Base-by-base conservation (phyloP, 2,797 vertebrate species). In the Hyperoplus lanceolatus region DNA sequence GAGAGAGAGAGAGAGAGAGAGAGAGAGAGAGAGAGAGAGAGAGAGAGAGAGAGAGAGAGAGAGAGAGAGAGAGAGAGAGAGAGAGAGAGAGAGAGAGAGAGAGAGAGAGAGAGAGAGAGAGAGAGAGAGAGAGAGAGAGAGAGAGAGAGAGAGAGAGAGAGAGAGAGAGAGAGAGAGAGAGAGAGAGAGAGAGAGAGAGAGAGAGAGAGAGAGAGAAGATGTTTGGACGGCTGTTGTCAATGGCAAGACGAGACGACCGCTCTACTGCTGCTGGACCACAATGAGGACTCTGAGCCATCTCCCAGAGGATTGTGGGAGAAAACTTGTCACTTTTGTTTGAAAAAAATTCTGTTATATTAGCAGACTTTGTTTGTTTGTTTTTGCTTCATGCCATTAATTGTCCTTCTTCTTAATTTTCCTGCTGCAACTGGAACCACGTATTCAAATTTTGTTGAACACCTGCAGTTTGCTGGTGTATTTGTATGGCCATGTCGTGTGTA, bases 201-300 rank as follows among this genome's bases (percentile, higher is more conserved):
- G 64, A 70, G 64, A 51, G 77, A 78, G 62, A 84, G 70, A 45
- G 65, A 50, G 69, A 74, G 79, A 72, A 82, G 73, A 51, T 11
- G 65, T 81, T 58, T 50, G 67, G 77, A 64, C 66, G 18, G 73
- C 69, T 77, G 83, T 73, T 16, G 78, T 73, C 71, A 39, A 16
- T 5, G 73, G 73, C 59, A 79, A 8, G 29, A 77, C 62, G 81
- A 85, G 76, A 76, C 6, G 50, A 84, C 87, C 16, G 62, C 82
- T 84, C 74, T 82, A 55, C 82, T 89, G 91, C 86, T 89, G 91
- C 88, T 85, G 76, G 89, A 88, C 85, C 85, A 90, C 86, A 87
- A 78, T 21, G 70, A 90, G 80, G 86, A 92, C 91, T 89, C 83
- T 79, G 87, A 92, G 86, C 91, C 87, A 87, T 93, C 91, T 91